Evolutionary conservation across 2,797 vertebrate genomes (phyloP).

Genomic region (Diglossa cyanea): DNA sequence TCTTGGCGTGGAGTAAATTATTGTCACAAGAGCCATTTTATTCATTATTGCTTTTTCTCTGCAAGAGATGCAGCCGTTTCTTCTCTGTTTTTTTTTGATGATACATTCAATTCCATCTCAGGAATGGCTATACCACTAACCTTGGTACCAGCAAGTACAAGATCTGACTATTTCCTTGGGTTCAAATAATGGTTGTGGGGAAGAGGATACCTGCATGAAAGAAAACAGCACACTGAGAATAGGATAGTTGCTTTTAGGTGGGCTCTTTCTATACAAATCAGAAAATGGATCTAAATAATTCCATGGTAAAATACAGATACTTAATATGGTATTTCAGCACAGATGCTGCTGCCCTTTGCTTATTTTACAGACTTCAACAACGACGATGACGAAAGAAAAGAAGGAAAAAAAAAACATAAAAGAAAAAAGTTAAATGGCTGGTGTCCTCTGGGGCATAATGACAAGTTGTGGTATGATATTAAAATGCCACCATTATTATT

Average conservation of each 20-base stretch:
- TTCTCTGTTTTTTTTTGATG: slow-evolving; percentile 70
- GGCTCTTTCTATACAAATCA: slow-evolving; percentile 68
- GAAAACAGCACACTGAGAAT: slow-evolving; percentile 53
- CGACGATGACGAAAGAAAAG: slow-evolving; percentile 32
- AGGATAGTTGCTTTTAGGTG: slow-evolving; percentile 55
- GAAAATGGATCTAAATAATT: slow-evolving; percentile 56
- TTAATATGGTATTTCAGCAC: slow-evolving; percentile 56
- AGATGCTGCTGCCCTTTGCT: slow-evolving; percentile 66
- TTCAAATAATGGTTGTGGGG: slow-evolving; percentile 44
- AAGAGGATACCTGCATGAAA: slow-evolving; percentile 62
- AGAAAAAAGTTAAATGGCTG: slow-evolving; percentile 70
- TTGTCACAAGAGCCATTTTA: slow-evolving; percentile 69
- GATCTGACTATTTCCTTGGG: slow-evolving; percentile 42
- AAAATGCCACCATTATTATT: slow-evolving; percentile 65
- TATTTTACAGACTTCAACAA: slow-evolving; percentile 69
- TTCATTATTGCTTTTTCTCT: slow-evolving; percentile 79
- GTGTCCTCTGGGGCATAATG: slow-evolving; percentile 63
- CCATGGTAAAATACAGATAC: slow-evolving; percentile 63
- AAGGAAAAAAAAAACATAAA: slow-evolving; percentile 50
- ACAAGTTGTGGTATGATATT: slow-evolving; percentile 52
- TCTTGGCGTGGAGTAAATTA: slow-evolving; percentile 59
- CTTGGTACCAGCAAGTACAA: slow-evolving; percentile 64
- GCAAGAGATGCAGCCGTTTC: slow-evolving; percentile 72
- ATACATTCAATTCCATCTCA: slow-evolving; percentile 59
- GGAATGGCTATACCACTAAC: slow-evolving; percentile 50